Conservation (phyloP, 1,140 invertebrate genomes). For the Akabosia matsudoensis region DNA sequence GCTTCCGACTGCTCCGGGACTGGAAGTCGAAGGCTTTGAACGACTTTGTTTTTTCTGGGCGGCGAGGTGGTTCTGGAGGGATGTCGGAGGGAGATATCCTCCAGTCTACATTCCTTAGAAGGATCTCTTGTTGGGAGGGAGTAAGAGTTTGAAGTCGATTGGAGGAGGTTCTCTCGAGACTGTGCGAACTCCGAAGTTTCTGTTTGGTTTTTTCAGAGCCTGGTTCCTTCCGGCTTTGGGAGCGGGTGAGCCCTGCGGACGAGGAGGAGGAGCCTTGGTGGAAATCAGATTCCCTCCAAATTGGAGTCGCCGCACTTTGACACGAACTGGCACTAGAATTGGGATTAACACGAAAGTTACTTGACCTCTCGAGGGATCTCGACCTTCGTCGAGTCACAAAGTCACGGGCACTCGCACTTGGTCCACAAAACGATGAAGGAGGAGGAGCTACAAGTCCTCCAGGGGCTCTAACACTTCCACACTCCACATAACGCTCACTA, state of each 20-base stretch:
- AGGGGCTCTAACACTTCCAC: constrained; percentile 23
- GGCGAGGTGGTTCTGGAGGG: not conserved
- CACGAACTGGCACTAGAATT: not conserved
- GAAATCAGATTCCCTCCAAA: constrained; percentile 15
- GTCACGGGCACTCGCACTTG: not conserved
- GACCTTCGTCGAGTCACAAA: constrained; percentile 41
- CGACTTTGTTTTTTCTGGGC: too few relatives aligned
- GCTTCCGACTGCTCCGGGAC: constrained; percentile 20
- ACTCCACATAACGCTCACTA: constrained; percentile 38
- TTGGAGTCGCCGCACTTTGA: not conserved
- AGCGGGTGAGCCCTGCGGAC: not conserved
- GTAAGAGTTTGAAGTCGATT: constrained; percentile 37
- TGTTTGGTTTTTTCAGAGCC: not conserved
- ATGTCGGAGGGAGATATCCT: not conserved
- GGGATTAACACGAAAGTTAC: constrained; percentile 45
- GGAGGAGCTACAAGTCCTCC: not conserved
- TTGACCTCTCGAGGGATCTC: constrained; percentile 48
- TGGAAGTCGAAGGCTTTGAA: not conserved
- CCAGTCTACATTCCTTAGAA: constrained; percentile 23
- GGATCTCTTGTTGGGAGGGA: constrained; percentile 33
- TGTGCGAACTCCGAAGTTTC: constrained; percentile 38
- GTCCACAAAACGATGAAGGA: constrained; percentile 12
- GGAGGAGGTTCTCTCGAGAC: constrained; percentile 49
- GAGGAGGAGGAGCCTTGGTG: constrained; percentile 29
- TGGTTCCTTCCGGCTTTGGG: not conserved